Conservation (phyloP, 2,888 invertebrate genomes). For the Gandaritis pyraliata region DNA sequence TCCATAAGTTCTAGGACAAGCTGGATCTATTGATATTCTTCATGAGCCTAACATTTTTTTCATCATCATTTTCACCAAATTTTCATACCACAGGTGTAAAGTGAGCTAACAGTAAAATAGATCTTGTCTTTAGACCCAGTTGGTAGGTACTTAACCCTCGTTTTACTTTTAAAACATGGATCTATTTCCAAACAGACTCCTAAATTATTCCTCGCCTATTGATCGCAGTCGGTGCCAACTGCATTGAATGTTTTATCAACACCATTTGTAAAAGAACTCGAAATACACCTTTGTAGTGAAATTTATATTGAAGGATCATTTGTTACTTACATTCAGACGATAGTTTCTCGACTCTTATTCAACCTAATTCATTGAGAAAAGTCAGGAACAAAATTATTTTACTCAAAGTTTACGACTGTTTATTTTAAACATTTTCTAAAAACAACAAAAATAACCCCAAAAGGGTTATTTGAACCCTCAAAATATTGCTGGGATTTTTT, state of each 20-base stretch:
- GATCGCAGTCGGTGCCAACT: constrained; percentile 35
- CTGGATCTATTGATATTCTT: too few relatives aligned
- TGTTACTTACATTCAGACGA: constrained; percentile 6
- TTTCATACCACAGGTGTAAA: too few relatives aligned
- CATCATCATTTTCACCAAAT: too few relatives aligned
- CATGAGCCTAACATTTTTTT: too few relatives aligned
- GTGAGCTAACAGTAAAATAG: too few relatives aligned
- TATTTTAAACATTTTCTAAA: too few relatives aligned
- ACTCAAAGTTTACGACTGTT: too few relatives aligned
- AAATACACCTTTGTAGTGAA: constrained; percentile 19
- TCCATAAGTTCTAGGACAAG: too few relatives aligned
- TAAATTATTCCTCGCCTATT: constrained; percentile 40
- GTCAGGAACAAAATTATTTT: too few relatives aligned
- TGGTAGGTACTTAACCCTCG: background rate
- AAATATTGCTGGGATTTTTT: background rate
- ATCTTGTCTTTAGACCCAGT: too few relatives aligned
- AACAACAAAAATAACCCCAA: too few relatives aligned
- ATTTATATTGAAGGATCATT: constrained; percentile 18
- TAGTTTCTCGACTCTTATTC: constrained; percentile 9
- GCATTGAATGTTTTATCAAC: constrained; percentile 50
- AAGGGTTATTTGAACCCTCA: background rate
- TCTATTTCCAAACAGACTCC: constrained; percentile 30
- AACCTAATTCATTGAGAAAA: too few relatives aligned
- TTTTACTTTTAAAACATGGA: constrained; percentile 21
- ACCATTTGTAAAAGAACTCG: constrained; percentile 43